A percentile compares a stretch with the other conserved stretches of the same genome.
phyloP scores from a whole-genome alignment of 2,797 vertebrate species.

The Bovichtus variegatus region DNA sequence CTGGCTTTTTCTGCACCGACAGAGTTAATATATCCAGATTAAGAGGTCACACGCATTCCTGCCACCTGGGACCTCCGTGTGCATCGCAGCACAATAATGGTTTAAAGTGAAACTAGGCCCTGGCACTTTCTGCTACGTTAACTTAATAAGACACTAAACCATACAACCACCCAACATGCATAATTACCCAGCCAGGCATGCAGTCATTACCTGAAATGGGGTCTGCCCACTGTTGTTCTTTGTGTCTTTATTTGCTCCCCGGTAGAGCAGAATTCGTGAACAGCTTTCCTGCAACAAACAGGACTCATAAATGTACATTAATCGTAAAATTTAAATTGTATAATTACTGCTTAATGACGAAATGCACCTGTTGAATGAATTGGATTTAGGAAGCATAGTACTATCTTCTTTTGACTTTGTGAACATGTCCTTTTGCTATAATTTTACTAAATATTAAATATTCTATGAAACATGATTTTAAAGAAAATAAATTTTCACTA shows the following conservation, averaged over 20 bases:
- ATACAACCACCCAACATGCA: slow-evolving; percentile 28
- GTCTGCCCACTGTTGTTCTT: slow-evolving; percentile 95
- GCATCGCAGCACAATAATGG: slow-evolving; percentile 54
- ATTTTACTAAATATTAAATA: neutral
- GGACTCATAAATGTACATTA: slow-evolving; percentile 3
- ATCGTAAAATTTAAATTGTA: neutral
- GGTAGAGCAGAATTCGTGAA: slow-evolving; percentile 92
- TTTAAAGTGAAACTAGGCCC: slow-evolving; percentile 49
- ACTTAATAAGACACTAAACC: slow-evolving; percentile 60
- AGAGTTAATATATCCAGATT: slow-evolving; percentile 55
- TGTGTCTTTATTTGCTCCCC: slow-evolving; percentile 92
- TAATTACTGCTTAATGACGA: neutral
- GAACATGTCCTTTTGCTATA: neutral
- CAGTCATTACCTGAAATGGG: slow-evolving; percentile 90
- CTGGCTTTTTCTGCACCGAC: slow-evolving; percentile 45
- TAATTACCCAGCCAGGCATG: slow-evolving; percentile 42
- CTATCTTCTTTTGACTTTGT: neutral
- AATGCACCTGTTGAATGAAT: neutral
- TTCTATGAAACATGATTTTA: neutral
- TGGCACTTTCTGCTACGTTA: slow-evolving; percentile 39
- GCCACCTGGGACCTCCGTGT: slow-evolving; percentile 51
- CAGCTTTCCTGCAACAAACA: slow-evolving; percentile 89
- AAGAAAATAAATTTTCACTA: neutral
- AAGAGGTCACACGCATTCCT: slow-evolving; percentile 43
- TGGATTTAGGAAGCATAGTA: neutral